Base-by-base conservation (phyloP, 1,140 invertebrate species). In the Euura lappo region DNA sequence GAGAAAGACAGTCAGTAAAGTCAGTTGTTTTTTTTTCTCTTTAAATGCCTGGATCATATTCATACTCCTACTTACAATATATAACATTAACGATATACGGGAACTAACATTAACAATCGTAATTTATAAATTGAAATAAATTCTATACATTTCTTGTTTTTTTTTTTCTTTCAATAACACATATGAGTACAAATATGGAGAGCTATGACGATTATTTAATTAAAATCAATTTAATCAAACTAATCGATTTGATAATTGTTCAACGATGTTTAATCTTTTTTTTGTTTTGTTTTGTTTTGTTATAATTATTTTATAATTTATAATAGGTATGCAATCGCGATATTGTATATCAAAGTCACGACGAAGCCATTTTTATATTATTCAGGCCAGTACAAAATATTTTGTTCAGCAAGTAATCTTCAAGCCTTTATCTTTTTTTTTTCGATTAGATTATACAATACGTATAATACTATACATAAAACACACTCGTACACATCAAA, bases 101-200 rank as follows among this genome's bases (percentile, higher is more conserved):
- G 28, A 28, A 28, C 28, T 28, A 28, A 28, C 28, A 28, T 28
- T 28, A 28, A 28, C 28, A 28, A 28, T 28, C 28, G 28, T 28
- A 28, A 28, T 28, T 28, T 28, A 28, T 28, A 1, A 28, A 28
- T 28, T 28, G 28, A 28, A 28, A 28, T 28, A 28, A 28, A 28
- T 28, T 28, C 28, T 28, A 28, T 28, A 28, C 45, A 67, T 67
- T 7, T 71, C 64, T 68, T 71, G 28, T 43, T 71, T 68, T 45
- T 71, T 68, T 45, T 28, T 28, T 28, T 28, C 28, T 1, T 28
- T 46, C 45, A 46, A 13, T 44, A 13, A 44, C 45, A 70, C 69
- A 70, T 6, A 47, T 47, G 6, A 60, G 51, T 60, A 60, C 51
- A 60, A 60, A 60, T 60, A 60, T n/a, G 13, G 51, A 60, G 51